phyloP scores from a whole-genome alignment of 1,140 invertebrate genomes.

The Parasteatoda tepidariorum region DNA sequence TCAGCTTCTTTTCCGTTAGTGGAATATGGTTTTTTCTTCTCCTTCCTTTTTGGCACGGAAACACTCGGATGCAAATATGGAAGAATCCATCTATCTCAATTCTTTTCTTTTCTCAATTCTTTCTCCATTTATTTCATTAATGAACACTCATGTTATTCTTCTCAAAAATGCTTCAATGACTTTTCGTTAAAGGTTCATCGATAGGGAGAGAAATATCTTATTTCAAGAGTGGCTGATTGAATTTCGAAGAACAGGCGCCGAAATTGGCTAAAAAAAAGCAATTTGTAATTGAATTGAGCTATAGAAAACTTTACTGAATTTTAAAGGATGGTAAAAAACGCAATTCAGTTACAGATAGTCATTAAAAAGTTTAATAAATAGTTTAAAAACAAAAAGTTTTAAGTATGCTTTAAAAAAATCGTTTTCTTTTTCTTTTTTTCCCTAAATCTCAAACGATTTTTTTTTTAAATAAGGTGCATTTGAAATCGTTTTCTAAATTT shows the following conservation, averaged over 20 bases:
- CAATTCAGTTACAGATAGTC: too few relatives aligned
- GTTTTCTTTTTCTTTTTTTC: too few relatives aligned
- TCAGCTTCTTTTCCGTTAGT: not conserved
- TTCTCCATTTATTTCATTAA: not conserved
- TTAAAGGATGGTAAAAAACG: too few relatives aligned
- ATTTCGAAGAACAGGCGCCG: not conserved
- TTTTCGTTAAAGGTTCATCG: not conserved
- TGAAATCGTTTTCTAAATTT: too few relatives aligned
- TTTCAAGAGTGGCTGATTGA: not conserved
- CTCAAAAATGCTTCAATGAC: not conserved
- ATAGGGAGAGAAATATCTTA: not conserved
- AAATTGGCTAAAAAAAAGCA: too few relatives aligned
- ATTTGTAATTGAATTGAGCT: too few relatives aligned
- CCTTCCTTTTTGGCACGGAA: not conserved
- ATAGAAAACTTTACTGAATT: too few relatives aligned
- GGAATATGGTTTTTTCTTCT: not conserved
- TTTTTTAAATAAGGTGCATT: too few relatives aligned
- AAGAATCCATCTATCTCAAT: conserved; percentile 18
- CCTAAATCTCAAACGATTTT: too few relatives aligned
- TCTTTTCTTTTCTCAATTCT: not conserved
- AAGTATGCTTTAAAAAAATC: too few relatives aligned
- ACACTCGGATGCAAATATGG: not conserved
- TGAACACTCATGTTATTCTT: not conserved
- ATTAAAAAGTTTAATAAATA: too few relatives aligned
- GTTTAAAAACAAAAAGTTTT: too few relatives aligned